Evolutionary conservation across 2,113 vertebrate species (phyloP), one percentile per base, ranked within the genome.

Genomic region (Tretioscincus oriximinensis): DNA sequence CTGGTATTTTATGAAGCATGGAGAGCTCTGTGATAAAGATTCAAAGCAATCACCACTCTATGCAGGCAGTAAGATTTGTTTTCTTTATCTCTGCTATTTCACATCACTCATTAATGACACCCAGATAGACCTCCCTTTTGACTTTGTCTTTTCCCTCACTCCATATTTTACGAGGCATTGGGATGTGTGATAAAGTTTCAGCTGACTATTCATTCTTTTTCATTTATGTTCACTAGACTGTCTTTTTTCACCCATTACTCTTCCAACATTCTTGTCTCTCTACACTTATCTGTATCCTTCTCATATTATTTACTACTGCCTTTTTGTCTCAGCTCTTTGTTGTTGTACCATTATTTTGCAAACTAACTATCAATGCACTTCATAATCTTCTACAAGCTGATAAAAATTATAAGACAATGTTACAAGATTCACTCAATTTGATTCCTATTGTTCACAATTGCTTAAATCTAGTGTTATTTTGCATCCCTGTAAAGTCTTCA

Each of bases 211-310:
- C 21, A 77, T 1, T 77, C 9, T 76, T 88, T 86, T 75, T 31
- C 63, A 77, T 78, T 70, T 83, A 51, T 70, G 85, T 72, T 10
- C 35, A 77, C 20, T 77, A 20, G 89, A 66, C 14, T 86, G 18
- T 65, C 14, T 9, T 84, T 41, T 90, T 89, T 81, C 63, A 85
- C n/a, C 79, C 9, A 65, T 81, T 91, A 82, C 77, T 88, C 66
- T 83, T 80, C 8, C 8, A 74, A 3, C 9, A 14, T 64, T 86
- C 28, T 85, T 77, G n/a, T 4, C 68, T 69, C 85, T 24, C 24
- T 31, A 26, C 68, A 66, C 82, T 87, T 84, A 29, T 76, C 78
- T 84, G 31, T 66, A n/a, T 85, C 80, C 82, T 88, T n/a, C 10
- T 49, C 35, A 10, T 81, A 31, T 75, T 81, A 49, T 84, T 91